Conservation (phyloP, 2,113 vertebrate genomes). For the Cyprinodon brontotheroides region DNA sequence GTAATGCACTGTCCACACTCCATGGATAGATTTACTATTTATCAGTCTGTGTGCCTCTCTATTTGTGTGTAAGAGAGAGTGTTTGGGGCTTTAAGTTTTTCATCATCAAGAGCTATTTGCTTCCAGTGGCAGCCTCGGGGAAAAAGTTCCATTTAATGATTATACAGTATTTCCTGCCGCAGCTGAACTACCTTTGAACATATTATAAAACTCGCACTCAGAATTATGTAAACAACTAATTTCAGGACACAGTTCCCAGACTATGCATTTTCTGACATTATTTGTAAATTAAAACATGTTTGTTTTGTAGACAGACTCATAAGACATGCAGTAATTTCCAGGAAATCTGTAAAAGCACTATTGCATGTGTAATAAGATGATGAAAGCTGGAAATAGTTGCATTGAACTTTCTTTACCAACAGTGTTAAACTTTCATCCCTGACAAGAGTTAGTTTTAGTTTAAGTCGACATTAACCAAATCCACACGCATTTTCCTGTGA, state of each 20-base stretch:
- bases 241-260: neutral
- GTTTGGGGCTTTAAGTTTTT: constrained; percentile 14
- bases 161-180: constrained; percentile 13
- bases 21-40: constrained; percentile 37
- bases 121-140: neutral
- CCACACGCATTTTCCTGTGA: no score
- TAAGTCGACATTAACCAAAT: no score
- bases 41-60: constrained; percentile 12
- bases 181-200: constrained; percentile 2
- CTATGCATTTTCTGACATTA: neutral
- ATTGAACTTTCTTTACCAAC: neutral
- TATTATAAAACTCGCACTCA: neutral
- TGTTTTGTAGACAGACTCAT: neutral
- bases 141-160: constrained; percentile 16
- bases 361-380: neutral
- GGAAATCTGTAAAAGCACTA: neutral
- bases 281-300: constrained; percentile 4
- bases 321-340: neutral
- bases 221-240: neutral
- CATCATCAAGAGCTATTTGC: constrained; percentile 1
- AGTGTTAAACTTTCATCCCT: neutral
- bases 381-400: neutral
- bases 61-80: neutral
- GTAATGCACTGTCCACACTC: constrained; percentile 54
- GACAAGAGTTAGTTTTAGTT: no score